Conservation (phyloP, 53 echinoderm and acorn worm species). For the Echinarachnius parma region DNA sequence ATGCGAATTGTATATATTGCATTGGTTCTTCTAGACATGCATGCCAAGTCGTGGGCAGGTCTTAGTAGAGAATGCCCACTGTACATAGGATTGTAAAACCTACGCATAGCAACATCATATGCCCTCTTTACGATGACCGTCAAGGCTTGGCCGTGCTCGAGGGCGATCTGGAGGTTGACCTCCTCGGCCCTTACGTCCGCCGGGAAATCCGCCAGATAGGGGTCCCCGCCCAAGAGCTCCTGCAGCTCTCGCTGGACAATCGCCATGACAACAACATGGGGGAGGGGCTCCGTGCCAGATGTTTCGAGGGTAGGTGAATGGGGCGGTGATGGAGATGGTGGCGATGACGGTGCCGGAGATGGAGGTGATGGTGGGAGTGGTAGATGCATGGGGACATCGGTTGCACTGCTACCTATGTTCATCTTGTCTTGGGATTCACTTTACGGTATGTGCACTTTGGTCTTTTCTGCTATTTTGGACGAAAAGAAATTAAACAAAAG, state of each 20-base stretch:
- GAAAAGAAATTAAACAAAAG: no score
- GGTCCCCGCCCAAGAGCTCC: constrained; percentile 28
- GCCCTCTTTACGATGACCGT: constrained; percentile 71
- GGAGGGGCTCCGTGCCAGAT: constrained; percentile 25
- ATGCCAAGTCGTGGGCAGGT: no score
- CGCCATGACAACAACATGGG: constrained; percentile 27
- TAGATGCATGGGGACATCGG: no score
- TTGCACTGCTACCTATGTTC: no score
- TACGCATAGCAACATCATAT: constrained; percentile 71
- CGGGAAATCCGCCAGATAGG: constrained; percentile 70
- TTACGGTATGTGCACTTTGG: no score
- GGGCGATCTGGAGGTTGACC: constrained; percentile 77
- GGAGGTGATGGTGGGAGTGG: constrained; percentile 7
- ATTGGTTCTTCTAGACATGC: no score
- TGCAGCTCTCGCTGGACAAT: constrained; percentile 21
- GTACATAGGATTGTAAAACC: no score
- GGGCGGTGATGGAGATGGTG: neutral
- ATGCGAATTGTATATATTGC: no score
- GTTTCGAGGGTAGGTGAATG: no score
- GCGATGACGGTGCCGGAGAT: constrained; percentile 11
- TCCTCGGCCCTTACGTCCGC: constrained; percentile 80
- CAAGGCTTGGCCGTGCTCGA: constrained; percentile 97
- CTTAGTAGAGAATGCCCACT: no score
- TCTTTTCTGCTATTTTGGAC: no score
- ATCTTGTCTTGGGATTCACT: no score